Conservation (phyloP, 2,113 vertebrate genomes). For the Hystrix cristata region DNA sequence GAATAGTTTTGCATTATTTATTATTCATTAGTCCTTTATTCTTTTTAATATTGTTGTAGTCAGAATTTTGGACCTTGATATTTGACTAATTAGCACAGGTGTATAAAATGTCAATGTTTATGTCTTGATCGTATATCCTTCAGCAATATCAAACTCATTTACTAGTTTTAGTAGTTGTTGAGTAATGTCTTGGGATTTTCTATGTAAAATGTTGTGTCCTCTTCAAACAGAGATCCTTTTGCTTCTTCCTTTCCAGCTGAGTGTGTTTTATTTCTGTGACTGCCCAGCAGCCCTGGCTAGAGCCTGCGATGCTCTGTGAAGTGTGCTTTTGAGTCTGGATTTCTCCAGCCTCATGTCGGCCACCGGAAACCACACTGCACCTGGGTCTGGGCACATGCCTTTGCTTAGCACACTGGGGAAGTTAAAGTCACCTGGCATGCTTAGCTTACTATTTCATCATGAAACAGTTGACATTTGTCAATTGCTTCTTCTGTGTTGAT, state of each 20-base stretch:
- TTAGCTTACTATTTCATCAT: not conserved
- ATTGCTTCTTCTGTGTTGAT: not conserved
- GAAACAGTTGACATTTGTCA: not conserved
- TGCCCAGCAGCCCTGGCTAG: no score
- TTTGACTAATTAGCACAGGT: not conserved
- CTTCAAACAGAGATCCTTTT: not conserved
- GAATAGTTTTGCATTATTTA: not conserved
- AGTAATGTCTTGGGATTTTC: not conserved
- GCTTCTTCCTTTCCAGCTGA: not conserved
- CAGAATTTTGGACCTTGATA: not conserved
- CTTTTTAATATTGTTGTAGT: not conserved
- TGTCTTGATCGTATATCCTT: not conserved
- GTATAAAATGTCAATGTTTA: not conserved
- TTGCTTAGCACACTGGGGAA: no score
- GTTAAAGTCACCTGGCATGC: not conserved
- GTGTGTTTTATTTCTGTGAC: not conserved
- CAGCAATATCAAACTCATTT: not conserved
- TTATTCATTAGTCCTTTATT: not conserved
- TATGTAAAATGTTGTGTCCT: not conserved
- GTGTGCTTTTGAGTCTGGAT: not conserved
- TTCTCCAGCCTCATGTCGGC: not conserved
- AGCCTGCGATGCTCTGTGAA: not conserved
- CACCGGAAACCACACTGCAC: no score
- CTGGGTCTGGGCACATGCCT: no score
- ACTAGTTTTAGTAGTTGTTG: not conserved